These are phyloP conservation scores for Egretta garzetta DNA, from an alignment of 2,113 vertebrate species.

Conservation along the genomic window DNA sequence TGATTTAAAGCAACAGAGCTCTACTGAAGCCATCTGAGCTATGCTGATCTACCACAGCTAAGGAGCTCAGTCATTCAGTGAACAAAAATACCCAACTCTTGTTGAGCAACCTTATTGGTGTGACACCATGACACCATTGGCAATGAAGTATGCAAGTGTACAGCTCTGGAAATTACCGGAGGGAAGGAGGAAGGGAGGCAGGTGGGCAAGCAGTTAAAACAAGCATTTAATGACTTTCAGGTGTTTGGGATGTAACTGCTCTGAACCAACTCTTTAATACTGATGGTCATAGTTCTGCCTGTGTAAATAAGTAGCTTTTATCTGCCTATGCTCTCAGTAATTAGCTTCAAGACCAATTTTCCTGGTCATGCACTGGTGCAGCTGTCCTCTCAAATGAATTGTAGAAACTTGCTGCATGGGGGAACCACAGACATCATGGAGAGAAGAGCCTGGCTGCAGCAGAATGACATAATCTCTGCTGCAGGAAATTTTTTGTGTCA, in stretches of 20 bases:
- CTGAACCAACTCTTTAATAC: not conserved
- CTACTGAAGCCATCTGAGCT: not conserved
- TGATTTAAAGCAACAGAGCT: not conserved
- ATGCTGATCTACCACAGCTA: not conserved
- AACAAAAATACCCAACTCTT: not conserved
- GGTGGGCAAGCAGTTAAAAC: not conserved
- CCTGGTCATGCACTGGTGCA: not conserved
- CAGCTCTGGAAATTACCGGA: not conserved
- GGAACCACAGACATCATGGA: not conserved
- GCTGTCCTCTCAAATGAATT: not conserved
- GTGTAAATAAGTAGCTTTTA: not conserved
- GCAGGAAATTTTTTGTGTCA: not conserved
- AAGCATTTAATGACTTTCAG: not conserved
- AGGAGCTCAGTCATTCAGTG: not conserved
- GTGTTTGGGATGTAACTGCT: not conserved
- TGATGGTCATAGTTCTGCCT: not conserved
- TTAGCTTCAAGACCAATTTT: not conserved
- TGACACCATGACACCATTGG: not conserved
- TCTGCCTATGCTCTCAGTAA: not conserved
- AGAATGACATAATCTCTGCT: not conserved
- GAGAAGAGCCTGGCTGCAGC: not conserved
- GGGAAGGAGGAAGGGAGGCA: not conserved
- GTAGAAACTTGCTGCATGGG: not conserved
- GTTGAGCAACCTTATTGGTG: not conserved
- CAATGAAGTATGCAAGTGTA: rapidly evolving